These are phyloP conservation scores for Epizoanthus fatuus DNA, from an alignment of 92 coral and sea anemone genomes.

Conservation along the genomic window DNA sequence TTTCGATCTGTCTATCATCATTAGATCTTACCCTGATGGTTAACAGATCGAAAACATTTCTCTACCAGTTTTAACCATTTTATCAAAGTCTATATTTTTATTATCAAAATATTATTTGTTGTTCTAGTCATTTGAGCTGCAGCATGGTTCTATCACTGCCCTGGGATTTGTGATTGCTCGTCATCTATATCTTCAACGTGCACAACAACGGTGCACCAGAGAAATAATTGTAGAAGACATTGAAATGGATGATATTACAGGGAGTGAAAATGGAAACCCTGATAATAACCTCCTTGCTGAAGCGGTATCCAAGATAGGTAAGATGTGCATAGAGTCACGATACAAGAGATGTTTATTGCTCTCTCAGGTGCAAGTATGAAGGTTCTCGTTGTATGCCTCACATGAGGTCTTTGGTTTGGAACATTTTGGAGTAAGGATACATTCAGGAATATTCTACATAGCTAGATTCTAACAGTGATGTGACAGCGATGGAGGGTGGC, in stretches of 20 bases:
- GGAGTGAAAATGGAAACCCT: neutral
- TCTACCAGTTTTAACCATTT: neutral
- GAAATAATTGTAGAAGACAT: constrained; percentile 77
- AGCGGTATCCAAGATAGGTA: constrained; percentile 61
- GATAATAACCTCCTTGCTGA: constrained; percentile 27
- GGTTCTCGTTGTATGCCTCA: no score
- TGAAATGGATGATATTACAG: constrained; percentile 64
- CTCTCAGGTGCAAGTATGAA: no score
- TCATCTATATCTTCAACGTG: constrained; percentile 53
- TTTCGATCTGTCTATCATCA: no score
- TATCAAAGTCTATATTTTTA: neutral
- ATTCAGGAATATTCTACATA: no score
- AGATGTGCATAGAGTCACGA: neutral
- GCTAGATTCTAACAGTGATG: no score
- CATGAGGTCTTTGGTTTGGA: no score
- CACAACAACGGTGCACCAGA: neutral
- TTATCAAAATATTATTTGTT: neutral
- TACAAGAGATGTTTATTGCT: no score
- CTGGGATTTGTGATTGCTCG: constrained; percentile 88
- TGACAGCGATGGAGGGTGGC: no score
- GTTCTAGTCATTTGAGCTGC: constrained; percentile 76
- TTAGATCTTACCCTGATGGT: no score
- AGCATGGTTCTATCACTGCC: constrained; percentile 90
- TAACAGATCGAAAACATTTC: neutral
- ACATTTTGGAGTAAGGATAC: no score